phyloP scores from a whole-genome alignment of 2,888 invertebrate genomes.

The Himalopsyche anomala region DNA sequence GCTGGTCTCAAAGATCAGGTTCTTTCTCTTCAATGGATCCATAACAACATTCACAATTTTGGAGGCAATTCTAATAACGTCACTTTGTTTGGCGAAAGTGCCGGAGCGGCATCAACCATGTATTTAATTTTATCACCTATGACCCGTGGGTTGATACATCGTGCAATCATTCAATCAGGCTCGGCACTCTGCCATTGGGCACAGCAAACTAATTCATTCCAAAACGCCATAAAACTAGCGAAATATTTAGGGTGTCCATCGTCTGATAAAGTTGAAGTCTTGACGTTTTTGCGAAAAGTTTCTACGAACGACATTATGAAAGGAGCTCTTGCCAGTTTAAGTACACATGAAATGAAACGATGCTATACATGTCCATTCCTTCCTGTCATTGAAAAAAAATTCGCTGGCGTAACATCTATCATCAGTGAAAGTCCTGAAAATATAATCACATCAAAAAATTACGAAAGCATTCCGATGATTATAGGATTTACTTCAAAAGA shows the following conservation, averaged over 20 bases:
- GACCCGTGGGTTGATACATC: conserved; percentile 50
- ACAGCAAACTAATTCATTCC: conserved; percentile 39
- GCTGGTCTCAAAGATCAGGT: conserved; percentile 58
- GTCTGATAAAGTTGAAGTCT: conserved; percentile 47
- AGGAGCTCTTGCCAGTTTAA: conserved; percentile 44
- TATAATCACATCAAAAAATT: conserved; percentile 57
- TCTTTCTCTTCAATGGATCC: conserved; percentile 57
- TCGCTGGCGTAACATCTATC: conserved; percentile 45
- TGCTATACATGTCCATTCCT: conserved; percentile 53
- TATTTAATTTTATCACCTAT: conserved; percentile 48
- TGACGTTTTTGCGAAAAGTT: conserved; percentile 55
- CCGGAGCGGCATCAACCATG: conserved; percentile 57
- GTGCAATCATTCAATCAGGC: conserved; percentile 58
- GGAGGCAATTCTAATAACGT: conserved; percentile 61
- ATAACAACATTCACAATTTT: conserved; percentile 55
- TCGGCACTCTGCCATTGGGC: conserved; percentile 52
- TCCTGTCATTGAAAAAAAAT: conserved; percentile 59
- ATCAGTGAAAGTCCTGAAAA: conserved; percentile 53
- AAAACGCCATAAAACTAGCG: conserved; percentile 33
- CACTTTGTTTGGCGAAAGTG: conserved; percentile 61
- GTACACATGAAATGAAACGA: conserved; percentile 22
- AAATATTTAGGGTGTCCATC: conserved; percentile 21
- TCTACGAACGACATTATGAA: conserved; percentile 50
- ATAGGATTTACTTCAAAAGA: conserved; percentile 71
- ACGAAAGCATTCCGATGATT: conserved; percentile 70